These are phyloP conservation scores for Sialis fuliginosa DNA, from an alignment of 2,888 invertebrate genomes.

Conservation along the genomic window DNA sequence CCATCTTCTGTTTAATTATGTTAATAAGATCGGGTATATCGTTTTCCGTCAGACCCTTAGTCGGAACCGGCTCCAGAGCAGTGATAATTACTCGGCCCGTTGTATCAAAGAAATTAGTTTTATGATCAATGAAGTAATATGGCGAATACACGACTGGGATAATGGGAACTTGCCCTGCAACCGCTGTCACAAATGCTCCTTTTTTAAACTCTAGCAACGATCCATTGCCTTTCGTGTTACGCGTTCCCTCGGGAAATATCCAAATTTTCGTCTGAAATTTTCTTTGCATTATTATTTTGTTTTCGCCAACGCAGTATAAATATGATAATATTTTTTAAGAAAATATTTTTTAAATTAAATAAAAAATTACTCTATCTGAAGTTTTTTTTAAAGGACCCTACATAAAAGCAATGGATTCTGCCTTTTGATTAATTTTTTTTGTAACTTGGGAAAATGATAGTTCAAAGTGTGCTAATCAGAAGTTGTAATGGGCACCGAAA, in stretches of 20 bases:
- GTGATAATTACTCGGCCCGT: constrained; percentile 21
- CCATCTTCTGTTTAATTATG: too few species aligned
- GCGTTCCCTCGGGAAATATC: constrained; percentile 87
- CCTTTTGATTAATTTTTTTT: too few species aligned
- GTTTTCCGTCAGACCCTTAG: background rate
- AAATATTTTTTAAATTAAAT: too few species aligned
- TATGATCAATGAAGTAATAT: constrained; percentile 53
- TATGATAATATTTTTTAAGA: too few species aligned
- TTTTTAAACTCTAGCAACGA: constrained; percentile 81
- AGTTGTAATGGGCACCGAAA: too few species aligned
- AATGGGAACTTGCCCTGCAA: constrained; percentile 66
- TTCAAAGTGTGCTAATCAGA: too few species aligned
- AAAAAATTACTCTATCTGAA: too few species aligned
- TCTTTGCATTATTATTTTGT: too few species aligned
- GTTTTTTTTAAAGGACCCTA: too few species aligned
- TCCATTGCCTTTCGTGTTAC: constrained; percentile 54
- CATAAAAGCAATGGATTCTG: too few species aligned
- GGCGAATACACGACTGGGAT: constrained; percentile 78
- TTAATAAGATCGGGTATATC: constrained; percentile 1
- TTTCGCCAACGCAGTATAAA: too few species aligned
- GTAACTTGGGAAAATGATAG: too few species aligned
- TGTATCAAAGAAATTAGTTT: constrained; percentile 30
- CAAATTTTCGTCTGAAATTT: constrained; percentile 49
- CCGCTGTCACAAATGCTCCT: constrained; percentile 86
- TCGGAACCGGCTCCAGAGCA: background rate